phyloP scores from a whole-genome alignment of 1,140 invertebrate species.

The Palaemon carinicauda region DNA sequence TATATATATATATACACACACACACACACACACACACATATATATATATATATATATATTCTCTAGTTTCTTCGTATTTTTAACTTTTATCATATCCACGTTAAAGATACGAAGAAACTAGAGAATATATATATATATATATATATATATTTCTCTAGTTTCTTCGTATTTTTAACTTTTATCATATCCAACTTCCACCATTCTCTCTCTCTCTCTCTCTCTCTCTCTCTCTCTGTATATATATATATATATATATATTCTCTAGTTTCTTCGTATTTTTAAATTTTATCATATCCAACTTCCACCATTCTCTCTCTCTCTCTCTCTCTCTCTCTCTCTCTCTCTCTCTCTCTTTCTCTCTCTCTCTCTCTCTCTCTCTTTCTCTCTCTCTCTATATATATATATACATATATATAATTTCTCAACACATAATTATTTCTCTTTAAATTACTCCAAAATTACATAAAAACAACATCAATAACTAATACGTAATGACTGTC shows the following conservation, averaged over 20 bases:
- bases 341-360: background rate
- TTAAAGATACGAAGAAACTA: too few relatives aligned
- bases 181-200: background rate
- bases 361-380: background rate
- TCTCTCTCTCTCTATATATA: background rate
- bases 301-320: background rate
- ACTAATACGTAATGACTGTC: too few relatives aligned
- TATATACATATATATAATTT: background rate
- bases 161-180: background rate
- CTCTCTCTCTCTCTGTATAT: background rate
- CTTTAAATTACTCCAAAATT: background rate
- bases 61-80: background rate
- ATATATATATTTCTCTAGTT: too few relatives aligned
- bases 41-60: background rate
- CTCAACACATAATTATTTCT: too few relatives aligned
- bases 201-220: background rate
- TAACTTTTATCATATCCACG: background rate
- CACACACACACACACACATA: too few relatives aligned
- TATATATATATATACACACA: too few relatives aligned
- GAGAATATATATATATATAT: too few relatives aligned
- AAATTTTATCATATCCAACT: background rate
- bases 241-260: background rate
- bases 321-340: conserved; percentile 10
- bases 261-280: background rate
- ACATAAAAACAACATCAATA: too few relatives aligned